phyloP scores from a whole-genome alignment of 1,140 invertebrate species.

The Gryllus bimaculatus region DNA sequence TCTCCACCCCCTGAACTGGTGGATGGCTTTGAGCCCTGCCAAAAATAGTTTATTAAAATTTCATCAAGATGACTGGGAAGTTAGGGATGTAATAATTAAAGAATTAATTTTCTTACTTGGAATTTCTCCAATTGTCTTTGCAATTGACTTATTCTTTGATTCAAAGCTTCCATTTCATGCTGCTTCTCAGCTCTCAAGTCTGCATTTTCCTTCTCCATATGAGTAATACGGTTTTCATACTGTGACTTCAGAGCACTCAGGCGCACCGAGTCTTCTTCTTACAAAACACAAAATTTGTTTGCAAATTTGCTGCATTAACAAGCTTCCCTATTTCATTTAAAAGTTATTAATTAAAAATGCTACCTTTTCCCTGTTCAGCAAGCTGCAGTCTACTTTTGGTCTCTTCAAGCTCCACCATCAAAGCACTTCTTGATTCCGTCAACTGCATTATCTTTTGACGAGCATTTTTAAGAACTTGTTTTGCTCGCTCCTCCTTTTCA shows the following conservation, averaged over 20 bases:
- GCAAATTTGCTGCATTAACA: not conserved
- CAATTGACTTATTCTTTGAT: constrained; percentile 60
- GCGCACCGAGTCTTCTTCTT: not conserved
- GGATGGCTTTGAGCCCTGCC: constrained; percentile 49
- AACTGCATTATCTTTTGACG: constrained; percentile 58
- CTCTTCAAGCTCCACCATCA: not conserved
- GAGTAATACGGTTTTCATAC: constrained; percentile 57
- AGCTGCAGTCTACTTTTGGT: not conserved
- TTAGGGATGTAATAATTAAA: not conserved
- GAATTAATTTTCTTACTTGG: constrained; percentile 31
- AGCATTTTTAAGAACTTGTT: constrained; percentile 59
- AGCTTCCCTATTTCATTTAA: constrained; percentile 27
- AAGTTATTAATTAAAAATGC: too few relatives aligned
- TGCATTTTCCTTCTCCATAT: constrained; percentile 65
- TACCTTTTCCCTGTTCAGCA: not conserved
- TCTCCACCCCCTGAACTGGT: constrained; percentile 45
- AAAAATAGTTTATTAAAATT: not conserved
- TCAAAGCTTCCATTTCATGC: constrained; percentile 49
- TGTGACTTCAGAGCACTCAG: constrained; percentile 49
- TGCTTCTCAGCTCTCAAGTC: constrained; percentile 54
- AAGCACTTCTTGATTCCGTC: constrained; percentile 50
- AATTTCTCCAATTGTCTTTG: constrained; percentile 68
- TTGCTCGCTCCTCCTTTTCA: constrained; percentile 62
- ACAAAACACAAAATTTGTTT: not conserved
- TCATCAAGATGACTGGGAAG: too few relatives aligned